phyloP scores from a whole-genome alignment of 2,888 invertebrate species.

The Drosophila multiciliata region DNA sequence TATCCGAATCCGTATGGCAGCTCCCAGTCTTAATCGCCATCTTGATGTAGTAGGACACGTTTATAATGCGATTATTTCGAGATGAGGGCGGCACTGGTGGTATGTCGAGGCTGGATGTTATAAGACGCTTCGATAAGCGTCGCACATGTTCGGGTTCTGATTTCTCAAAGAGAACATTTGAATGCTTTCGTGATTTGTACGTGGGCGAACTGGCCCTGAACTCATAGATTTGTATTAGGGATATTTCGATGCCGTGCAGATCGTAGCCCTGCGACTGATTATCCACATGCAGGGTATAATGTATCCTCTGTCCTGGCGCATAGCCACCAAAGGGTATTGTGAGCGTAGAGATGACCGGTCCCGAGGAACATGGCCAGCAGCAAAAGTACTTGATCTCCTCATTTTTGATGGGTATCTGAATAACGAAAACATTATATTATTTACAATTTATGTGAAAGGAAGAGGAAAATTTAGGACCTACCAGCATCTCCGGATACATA shows the following conservation, averaged over 20 bases:
- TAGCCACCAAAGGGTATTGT: slow-evolving; percentile 88
- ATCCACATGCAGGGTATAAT: slow-evolving; percentile 88
- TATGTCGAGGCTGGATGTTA: slow-evolving; percentile 57
- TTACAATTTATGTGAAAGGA: neutral
- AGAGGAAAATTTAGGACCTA: slow-evolving; percentile 79
- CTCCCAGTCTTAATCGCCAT: slow-evolving; percentile 46
- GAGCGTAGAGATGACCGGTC: slow-evolving; percentile 57
- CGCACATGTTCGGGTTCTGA: slow-evolving; percentile 47
- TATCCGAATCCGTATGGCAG: slow-evolving; percentile 50
- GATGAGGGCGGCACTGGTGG: slow-evolving; percentile 70
- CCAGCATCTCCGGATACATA: slow-evolving; percentile 88
- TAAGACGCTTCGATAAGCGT: slow-evolving; percentile 54
- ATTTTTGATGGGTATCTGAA: slow-evolving; percentile 46
- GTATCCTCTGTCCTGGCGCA: slow-evolving; percentile 90
- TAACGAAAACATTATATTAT: neutral
- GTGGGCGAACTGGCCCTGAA: slow-evolving; percentile 58
- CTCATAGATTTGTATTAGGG: slow-evolving; percentile 53
- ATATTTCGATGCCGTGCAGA: slow-evolving; percentile 52
- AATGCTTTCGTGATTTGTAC: slow-evolving; percentile 29
- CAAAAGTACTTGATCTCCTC: slow-evolving; percentile 68
- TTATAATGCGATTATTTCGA: slow-evolving; percentile 48
- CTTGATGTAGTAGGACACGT: slow-evolving; percentile 49
- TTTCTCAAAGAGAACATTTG: slow-evolving; percentile 38
- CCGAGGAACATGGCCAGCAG: slow-evolving; percentile 72
- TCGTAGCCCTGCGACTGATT: slow-evolving; percentile 87